Percentiles rank a stretch among this genome's conserved stretches.
Conservation (phyloP, 2,797 vertebrate genomes). For the Rhinogobio ventralis region DNA sequence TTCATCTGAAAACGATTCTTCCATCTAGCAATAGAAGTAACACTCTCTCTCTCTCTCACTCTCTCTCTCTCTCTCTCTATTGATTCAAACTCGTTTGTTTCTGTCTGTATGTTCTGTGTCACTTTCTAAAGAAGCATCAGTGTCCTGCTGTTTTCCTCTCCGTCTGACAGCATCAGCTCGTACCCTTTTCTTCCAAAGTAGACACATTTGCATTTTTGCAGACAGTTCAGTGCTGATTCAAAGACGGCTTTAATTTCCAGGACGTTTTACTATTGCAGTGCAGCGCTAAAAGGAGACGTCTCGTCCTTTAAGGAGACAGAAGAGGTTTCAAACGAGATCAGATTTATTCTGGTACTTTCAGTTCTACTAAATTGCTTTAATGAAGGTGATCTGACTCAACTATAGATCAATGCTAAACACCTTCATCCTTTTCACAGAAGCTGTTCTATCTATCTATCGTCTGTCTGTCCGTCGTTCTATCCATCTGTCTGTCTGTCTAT, state of each 20-base stretch:
- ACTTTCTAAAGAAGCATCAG: neutral
- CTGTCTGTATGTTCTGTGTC: conserved; percentile 18
- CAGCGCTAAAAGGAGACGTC: neutral
- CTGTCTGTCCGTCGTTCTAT: conserved; percentile 5
- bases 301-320: neutral
- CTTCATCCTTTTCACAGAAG: neutral
- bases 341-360: conserved; percentile 17
- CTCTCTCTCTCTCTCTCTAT: neutral
- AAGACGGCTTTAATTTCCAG: neutral
- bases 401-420: neutral
- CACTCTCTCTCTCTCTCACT: too few relatives aligned
- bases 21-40: neutral
- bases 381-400: neutral
- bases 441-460: conserved; percentile 72
- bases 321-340: neutral
- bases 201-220: conserved; percentile 16
- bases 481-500: neutral
- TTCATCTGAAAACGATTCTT: neutral
- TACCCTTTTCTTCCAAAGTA: neutral
- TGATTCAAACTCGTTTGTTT: neutral
- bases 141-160: neutral
- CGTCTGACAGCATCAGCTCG: neutral
- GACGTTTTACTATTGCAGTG: neutral
- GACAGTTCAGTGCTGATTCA: neutral
- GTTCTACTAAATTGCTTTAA: conserved; percentile 4